Conservation (phyloP, 2,113 vertebrate species). For the Eonycteris spelaea region DNA sequence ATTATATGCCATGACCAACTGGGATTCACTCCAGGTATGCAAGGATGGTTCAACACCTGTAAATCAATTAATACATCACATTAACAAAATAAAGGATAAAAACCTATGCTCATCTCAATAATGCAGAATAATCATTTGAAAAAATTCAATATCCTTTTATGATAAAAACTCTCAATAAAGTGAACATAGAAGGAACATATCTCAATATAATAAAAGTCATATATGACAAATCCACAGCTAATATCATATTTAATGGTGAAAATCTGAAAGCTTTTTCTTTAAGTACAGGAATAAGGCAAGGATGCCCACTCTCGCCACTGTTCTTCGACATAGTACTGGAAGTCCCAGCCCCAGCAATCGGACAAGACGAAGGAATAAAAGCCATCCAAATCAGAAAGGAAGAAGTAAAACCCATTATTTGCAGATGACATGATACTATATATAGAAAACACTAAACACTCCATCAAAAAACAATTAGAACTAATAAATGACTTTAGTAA, state of each 20-base stretch:
- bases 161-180: background rate
- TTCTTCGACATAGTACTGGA: background rate
- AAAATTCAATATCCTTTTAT: background rate
- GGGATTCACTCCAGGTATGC: background rate
- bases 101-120: background rate
- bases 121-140: background rate
- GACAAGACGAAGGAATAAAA: background rate
- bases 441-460: background rate
- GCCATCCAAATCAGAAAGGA: background rate
- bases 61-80: background rate
- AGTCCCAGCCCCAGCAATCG: background rate
- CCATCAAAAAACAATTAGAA: background rate
- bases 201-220: background rate
- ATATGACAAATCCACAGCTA: background rate
- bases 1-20: background rate
- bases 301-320: background rate
- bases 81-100: background rate
- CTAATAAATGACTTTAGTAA: background rate
- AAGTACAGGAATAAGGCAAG: background rate
- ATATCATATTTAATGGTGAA: background rate
- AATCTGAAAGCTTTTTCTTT: background rate
- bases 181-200: background rate
- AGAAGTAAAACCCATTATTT: background rate
- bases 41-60: background rate
- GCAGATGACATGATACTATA: background rate